These are phyloP conservation scores for Haemorhous mexicanus DNA, from an alignment of 2,113 vertebrate genomes.

Conservation along the genomic window DNA sequence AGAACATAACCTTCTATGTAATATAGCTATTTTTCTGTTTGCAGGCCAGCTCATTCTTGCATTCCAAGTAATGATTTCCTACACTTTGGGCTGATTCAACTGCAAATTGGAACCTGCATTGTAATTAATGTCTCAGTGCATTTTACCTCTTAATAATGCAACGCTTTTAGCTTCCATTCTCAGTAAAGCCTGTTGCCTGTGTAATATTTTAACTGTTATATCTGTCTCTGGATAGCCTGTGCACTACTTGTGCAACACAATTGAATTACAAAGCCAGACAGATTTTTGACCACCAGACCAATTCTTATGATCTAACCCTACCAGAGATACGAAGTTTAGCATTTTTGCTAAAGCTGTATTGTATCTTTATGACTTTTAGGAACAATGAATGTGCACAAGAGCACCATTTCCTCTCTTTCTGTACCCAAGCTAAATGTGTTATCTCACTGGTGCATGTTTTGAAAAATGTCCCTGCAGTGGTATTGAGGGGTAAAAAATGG, in stretches of 20 bases:
- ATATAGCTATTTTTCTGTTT: not conserved
- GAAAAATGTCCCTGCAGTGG: not conserved
- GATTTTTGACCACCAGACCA: not conserved
- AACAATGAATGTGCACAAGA: not conserved
- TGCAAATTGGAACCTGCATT: not conserved
- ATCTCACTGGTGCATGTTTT: constrained; percentile 35
- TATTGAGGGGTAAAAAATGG: constrained; percentile 2
- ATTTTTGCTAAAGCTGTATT: not conserved
- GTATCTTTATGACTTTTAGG: constrained; percentile 14
- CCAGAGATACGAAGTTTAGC: not conserved
- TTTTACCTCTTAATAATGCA: not conserved
- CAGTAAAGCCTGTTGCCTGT: not conserved
- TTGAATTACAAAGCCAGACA: not conserved
- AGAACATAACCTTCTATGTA: not conserved
- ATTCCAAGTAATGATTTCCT: not conserved
- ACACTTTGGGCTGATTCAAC: not conserved
- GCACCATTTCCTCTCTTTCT: constrained; percentile 37
- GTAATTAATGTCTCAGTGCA: not conserved
- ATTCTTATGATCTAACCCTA: not conserved
- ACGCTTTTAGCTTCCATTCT: not conserved
- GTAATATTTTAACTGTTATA: not conserved
- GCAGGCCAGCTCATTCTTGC: not conserved
- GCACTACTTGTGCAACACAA: not conserved
- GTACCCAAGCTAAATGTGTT: not conserved
- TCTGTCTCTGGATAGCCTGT: not conserved